Base-by-base conservation (phyloP, 92 coral and sea anemone species). In the Zoanthus gigantus region DNA sequence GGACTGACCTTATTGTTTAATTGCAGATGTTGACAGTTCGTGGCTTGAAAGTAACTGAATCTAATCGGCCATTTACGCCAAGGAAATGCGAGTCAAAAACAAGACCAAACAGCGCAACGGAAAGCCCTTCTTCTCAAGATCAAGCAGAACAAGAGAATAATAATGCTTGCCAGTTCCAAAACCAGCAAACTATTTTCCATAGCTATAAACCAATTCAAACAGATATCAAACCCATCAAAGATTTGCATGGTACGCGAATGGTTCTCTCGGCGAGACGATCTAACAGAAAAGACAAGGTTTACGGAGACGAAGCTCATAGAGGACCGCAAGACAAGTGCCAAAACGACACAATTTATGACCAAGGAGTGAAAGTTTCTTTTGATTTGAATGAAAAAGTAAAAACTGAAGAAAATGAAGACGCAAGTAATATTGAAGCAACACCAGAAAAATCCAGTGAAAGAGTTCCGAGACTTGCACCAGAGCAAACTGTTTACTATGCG, bases 31-130 rank as follows among this genome's bases (percentile, higher is more conserved):
- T 81, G 31, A 63, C 61, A 23, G 75, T 81, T 16, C 85, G 85
- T 81, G 75, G 85, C 45, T 23, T 66, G 9, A 81, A 45, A 31
- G 63, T 81, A 10, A 66, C 34, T 6, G 85, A 81, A 66, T n/a
- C 46, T 1, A 74, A 65, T 28, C 57, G 57, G 23, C 72, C 83
- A 56, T 79, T 79, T 17, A 48, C 74, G 7, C 73, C 57, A 7
- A 81, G 45, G 28, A 81, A 47, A 45, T 63, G 58, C 28, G 85
- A 65, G 74, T 63, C 85, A 47, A 81, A 81, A 74, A 81, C 85
- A 11, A 28, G 85, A 81, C 85, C 85, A 46, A 81, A 81, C 75
- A 81, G 85, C 52, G 85, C 85, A n/a, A 53, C 65, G 13, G 50
- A 63, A 46, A 66, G 14, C 17, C 23, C 31, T 16, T 11, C 44